Evolutionary conservation across 1,140 invertebrate species (phyloP), one percentile per base, ranked within the genome.

Genomic region (Ips typographus): DNA sequence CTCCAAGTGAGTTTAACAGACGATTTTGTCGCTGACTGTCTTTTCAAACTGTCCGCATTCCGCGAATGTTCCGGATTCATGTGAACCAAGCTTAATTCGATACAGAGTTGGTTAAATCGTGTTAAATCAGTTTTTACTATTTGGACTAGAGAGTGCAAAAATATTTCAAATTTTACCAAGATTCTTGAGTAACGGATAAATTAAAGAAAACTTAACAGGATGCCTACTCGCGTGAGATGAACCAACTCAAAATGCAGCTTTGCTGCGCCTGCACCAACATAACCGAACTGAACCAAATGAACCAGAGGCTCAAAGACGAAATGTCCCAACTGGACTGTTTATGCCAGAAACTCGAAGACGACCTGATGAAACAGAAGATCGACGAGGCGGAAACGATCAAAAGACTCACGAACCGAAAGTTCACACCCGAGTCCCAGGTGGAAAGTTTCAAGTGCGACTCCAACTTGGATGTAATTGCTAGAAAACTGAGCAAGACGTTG

Each of bases 311-410:
- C 1, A 75, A 72, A 44, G 70, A 75, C 43, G 71, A 77, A 52
- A 65, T 77, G 56, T 42, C 53, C 3, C 64, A 69, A 4, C 58
- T 77, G 37, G 65, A 74, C 22, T 65, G 68, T 8, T 63, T 73
- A 58, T 75, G 72, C 58, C 58, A 71, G 5, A 72, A 78, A 57
- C 65, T 79, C n/a, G 74, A 78, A 52, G 69, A 75, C 4, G 77
- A 79, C 68, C 70, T 79, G 49, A 72, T 78, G 3, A 74, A 75
- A 37, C 78, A 79, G 62, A 79, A 79, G 59, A 47, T 79, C 4
- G 74, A 74, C 47, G 78, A 79, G 69, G 75, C 76, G 5, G 76
- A 75, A 44, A 78, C 76, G 1, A 71, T 77, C 22, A 74, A 73
- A 53, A 40, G 71, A 52, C 37, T 77, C 2, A 71, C 65, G 6